phyloP scores from a whole-genome alignment of 2,888 invertebrate species.

The Ischnura elegans region DNA sequence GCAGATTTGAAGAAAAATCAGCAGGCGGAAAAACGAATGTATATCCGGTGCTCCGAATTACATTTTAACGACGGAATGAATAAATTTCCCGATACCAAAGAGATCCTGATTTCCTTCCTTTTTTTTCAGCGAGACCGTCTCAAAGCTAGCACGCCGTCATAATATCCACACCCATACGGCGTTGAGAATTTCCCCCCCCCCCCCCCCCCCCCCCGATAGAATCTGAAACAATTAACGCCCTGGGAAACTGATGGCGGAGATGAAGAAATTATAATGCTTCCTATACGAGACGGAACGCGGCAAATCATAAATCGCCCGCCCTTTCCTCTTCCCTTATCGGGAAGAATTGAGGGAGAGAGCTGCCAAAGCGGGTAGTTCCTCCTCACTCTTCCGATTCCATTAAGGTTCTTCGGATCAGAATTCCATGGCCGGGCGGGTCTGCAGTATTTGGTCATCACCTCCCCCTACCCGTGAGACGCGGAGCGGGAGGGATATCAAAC shows the following conservation, averaged over 20 bases:
- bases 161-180: background rate
- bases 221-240: background rate
- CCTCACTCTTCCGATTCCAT: constrained; percentile 8
- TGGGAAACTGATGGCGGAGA: background rate
- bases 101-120: background rate
- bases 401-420: constrained; percentile 8
- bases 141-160: background rate
- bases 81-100: background rate
- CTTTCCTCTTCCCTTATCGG: background rate
- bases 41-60: background rate
- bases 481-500: background rate
- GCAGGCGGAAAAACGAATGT: background rate
- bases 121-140: background rate
- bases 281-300: background rate
- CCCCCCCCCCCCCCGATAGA: background rate
- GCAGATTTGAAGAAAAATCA: background rate
- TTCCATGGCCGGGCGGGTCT: background rate
- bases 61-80: background rate
- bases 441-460: constrained; percentile 8
- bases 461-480: background rate
- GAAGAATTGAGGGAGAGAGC: background rate
- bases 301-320: constrained; percentile 1
- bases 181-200: too few relatives aligned
- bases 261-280: background rate
- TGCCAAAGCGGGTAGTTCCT: background rate